Percentiles rank a stretch among this genome's conserved stretches.
phyloP scores from a whole-genome alignment of 2,113 vertebrate species.

The Dermatemys mawii region DNA sequence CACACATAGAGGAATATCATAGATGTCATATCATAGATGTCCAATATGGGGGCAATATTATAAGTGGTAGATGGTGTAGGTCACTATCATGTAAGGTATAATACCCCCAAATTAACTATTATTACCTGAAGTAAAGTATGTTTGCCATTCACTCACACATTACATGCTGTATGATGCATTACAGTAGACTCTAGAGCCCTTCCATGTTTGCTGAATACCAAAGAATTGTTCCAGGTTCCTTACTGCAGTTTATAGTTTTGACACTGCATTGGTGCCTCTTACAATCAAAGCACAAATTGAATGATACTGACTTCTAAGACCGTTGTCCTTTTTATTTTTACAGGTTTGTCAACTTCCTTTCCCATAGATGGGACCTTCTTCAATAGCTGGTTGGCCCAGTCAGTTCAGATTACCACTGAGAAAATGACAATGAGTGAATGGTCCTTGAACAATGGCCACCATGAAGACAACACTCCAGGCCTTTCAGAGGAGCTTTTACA shows the following conservation, averaged over 20 bases:
- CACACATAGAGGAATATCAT: background rate
- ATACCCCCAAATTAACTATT: background rate
- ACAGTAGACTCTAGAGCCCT: background rate
- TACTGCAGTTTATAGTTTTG: background rate
- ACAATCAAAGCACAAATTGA: accelerated
- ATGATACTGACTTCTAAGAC: background rate
- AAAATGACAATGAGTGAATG: slow-evolving; percentile 94
- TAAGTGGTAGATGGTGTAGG: accelerated
- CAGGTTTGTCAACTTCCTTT: slow-evolving; percentile 92
- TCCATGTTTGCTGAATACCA: accelerated
- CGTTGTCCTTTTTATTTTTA: background rate
- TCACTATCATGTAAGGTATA: background rate
- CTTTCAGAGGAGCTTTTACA: slow-evolving; percentile 95
- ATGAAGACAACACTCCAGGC: slow-evolving; percentile 83
- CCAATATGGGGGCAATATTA: background rate
- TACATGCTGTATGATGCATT: background rate
- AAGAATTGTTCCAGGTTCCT: background rate
- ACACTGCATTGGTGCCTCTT: background rate
- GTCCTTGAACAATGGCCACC: slow-evolving; percentile 88
- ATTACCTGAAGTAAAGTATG: background rate
- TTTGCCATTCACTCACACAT: accelerated
- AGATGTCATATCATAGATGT: background rate
- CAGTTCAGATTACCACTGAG: slow-evolving; percentile 93
- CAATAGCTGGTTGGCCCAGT: slow-evolving; percentile 96
- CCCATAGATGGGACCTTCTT: slow-evolving; percentile 94